Evolutionary conservation across 2,888 invertebrate genomes (phyloP).

Genomic region (Mesorhabditis sp.): DNA sequence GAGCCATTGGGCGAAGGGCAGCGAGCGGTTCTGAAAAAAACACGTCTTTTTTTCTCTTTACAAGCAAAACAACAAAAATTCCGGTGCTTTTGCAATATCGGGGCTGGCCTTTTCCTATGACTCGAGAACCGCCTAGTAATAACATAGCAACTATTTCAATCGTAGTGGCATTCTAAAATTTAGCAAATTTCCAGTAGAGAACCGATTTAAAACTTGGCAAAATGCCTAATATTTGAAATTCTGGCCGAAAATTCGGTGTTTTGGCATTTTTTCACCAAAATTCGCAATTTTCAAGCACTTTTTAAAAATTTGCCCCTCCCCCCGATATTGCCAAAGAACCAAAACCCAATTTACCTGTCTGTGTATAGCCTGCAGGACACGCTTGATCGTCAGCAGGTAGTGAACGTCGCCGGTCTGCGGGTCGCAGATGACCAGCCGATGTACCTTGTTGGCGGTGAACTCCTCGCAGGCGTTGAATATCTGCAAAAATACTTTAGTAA

Average conservation of each 20-base stretch:
- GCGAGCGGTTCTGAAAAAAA: conserved; percentile 25
- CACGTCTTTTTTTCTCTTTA: too few species aligned
- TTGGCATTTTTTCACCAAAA: background rate
- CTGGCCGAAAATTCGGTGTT: background rate
- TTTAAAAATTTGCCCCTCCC: background rate
- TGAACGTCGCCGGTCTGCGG: conserved; percentile 22
- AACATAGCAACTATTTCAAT: too few species aligned
- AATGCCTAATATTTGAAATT: too few species aligned
- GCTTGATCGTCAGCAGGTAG: conserved; percentile 29
- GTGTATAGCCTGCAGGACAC: conserved; percentile 36
- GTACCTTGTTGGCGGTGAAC: conserved; percentile 23
- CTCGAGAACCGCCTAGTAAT: too few species aligned
- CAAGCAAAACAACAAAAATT: too few species aligned
- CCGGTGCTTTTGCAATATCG: too few species aligned
- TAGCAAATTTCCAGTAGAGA: too few species aligned
- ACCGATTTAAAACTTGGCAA: too few species aligned
- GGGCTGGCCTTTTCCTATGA: too few species aligned
- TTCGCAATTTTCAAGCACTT: background rate
- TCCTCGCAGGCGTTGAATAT: conserved; percentile 33
- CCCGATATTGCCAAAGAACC: background rate
- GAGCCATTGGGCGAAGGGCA: conserved; percentile 44
- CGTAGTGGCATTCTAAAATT: too few species aligned
- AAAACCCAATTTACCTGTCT: conserved; percentile 21
- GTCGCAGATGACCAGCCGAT: conserved; percentile 35
- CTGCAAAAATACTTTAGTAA: conserved; percentile 15